phyloP scores from a whole-genome alignment of 2,797 vertebrate species.

The Lindbergichthys nudifrons region DNA sequence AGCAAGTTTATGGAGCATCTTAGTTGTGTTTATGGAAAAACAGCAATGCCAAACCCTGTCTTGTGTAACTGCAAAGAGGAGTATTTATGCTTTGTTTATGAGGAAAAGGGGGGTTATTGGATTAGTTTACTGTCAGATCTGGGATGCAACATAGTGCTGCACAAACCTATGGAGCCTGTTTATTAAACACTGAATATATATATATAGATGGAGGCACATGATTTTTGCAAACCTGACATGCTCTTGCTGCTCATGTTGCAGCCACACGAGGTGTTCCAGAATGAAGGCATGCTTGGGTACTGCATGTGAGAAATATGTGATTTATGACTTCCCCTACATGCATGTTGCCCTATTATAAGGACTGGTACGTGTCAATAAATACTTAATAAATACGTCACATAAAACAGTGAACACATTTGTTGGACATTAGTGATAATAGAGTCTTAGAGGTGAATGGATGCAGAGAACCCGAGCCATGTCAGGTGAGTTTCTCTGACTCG shows the following conservation, averaged over 20 bases:
- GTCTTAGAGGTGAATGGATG: not conserved
- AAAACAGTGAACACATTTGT: not conserved
- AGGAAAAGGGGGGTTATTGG: slow-evolving; percentile 12
- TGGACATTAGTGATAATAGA: not conserved
- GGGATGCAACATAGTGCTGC: not conserved
- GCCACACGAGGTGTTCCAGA: slow-evolving; percentile 21
- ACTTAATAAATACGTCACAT: not conserved
- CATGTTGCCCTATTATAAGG: not conserved
- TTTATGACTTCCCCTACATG: not conserved
- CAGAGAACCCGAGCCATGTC: not conserved
- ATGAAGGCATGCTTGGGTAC: not conserved
- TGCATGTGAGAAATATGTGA: slow-evolving; percentile 32
- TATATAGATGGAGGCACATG: slow-evolving; percentile 15
- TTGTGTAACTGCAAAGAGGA: not conserved
- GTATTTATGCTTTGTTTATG: slow-evolving; percentile 14
- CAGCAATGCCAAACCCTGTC: not conserved
- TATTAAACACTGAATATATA: not conserved
- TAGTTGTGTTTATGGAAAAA: slow-evolving; percentile 9
- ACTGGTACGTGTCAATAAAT: not conserved
- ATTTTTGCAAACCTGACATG: slow-evolving; percentile 8
- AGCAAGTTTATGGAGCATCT: not conserved
- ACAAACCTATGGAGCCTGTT: not conserved
- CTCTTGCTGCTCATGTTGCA: slow-evolving; percentile 28
- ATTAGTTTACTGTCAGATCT: slow-evolving; percentile 12
- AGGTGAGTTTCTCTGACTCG: not conserved